These are phyloP conservation scores for Thera obeliscata DNA, from an alignment of 2,888 invertebrate species.

Conservation along the genomic window DNA sequence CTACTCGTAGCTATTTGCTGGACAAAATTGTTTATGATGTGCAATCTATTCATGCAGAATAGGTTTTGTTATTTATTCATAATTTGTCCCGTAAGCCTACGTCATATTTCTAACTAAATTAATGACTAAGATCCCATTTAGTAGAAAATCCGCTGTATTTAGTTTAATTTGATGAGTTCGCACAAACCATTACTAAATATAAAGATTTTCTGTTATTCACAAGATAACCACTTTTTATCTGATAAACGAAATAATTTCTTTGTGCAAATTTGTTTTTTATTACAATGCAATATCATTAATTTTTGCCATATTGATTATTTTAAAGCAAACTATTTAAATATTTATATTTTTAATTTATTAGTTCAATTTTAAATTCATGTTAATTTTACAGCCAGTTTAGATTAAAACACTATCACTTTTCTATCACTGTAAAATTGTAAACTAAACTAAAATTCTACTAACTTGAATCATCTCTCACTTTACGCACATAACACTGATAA, in stretches of 20 bases:
- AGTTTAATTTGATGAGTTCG: constrained; percentile 1
- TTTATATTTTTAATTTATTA: too few species aligned
- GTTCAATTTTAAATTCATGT: too few species aligned
- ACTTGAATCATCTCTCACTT: not conserved
- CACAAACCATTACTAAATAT: too few species aligned
- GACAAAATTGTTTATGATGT: not conserved
- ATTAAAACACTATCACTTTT: too few species aligned
- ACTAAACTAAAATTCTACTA: not conserved
- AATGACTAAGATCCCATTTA: constrained; percentile 9
- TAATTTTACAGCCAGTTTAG: too few species aligned
- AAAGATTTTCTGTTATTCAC: too few species aligned
- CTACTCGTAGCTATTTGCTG: not conserved
- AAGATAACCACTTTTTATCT: too few species aligned
- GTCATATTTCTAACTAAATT: constrained; percentile 12
- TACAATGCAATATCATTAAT: too few species aligned
- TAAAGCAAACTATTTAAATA: too few species aligned
- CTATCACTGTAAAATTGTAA: not conserved
- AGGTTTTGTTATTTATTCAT: not conserved
- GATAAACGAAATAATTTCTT: too few species aligned
- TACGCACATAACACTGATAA: not conserved
- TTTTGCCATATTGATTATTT: too few species aligned
- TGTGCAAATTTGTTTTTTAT: too few species aligned
- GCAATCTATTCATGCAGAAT: not conserved
- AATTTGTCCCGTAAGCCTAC: constrained; percentile 1
- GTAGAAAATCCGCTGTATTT: constrained; percentile 4